Conservation (phyloP, 1,140 invertebrate species). For the Galleria mellonella region DNA sequence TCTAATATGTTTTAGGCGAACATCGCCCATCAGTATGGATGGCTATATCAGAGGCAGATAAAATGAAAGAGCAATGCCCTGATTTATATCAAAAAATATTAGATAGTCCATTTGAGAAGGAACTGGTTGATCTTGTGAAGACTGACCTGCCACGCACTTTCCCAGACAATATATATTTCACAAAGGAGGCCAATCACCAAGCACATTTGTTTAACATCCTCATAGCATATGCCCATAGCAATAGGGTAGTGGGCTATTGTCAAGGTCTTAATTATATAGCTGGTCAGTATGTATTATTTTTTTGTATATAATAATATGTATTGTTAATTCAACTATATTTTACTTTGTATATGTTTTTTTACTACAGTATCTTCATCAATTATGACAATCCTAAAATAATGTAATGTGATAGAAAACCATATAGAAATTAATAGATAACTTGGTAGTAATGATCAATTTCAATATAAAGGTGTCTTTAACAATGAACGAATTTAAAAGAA, state of each 20-base stretch:
- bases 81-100: slow-evolving; percentile 83
- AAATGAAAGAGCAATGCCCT: slow-evolving; percentile 78
- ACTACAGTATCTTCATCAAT: too few relatives aligned
- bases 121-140: slow-evolving; percentile 85
- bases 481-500: too few relatives aligned
- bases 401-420: too few relatives aligned
- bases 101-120: slow-evolving; percentile 78
- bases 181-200: slow-evolving; percentile 82
- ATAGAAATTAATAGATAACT: too few relatives aligned
- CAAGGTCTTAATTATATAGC: slow-evolving; percentile 96
- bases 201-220: slow-evolving; percentile 89
- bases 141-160: slow-evolving; percentile 92
- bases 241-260: slow-evolving; percentile 91
- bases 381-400: too few relatives aligned
- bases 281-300: slow-evolving; percentile 38
- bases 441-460: too few relatives aligned
- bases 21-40: slow-evolving; percentile 86
- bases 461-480: too few relatives aligned
- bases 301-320: too few relatives aligned
- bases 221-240: slow-evolving; percentile 91
- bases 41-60: slow-evolving; percentile 85
- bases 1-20: slow-evolving; percentile 76
- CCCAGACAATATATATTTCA: slow-evolving; percentile 95
- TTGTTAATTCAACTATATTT: too few relatives aligned
- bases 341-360: too few relatives aligned